Base-by-base conservation (phyloP, 2,113 vertebrate species). In the Australoheros scitulus region DNA sequence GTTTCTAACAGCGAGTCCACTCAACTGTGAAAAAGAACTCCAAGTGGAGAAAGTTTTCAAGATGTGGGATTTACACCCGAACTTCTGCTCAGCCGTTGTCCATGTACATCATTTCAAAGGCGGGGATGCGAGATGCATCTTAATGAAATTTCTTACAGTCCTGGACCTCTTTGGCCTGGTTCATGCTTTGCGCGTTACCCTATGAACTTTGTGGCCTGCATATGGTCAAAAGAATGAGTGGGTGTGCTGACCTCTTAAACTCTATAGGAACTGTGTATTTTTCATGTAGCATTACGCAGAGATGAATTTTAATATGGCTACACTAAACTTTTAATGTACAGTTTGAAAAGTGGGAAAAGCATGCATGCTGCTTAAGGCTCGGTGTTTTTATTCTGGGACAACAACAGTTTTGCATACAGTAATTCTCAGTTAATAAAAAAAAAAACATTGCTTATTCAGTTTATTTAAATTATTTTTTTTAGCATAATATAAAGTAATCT, bases 181-280 rank as follows among this genome's bases (percentile, higher is more conserved):
- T 80, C 56, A 24, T 64, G 65, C 70, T 77, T 79, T 72, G 77
- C 61, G 68, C 55, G 13, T 75, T 80, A 80, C 64, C n/a, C 56
- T 18, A 81, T 87, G 36, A 85, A 88, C 63, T 79, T 41, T 63
- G 61, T n/a, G 57, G 36, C 65, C 56, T 64, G 74, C 47, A 57
- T 84, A 36, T 24, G 84, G 85, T 74, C 83, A 79, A 85, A 63
- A 36, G 22, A 81, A 76, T 6, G 75, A 87, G 89, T 92, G 92
- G 86, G 87, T 56, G 84, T 81, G 41, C 61, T 90, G 87, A 92
- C 83, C 85, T 55, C 80, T 38, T 59, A 77, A 59, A 79, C 77
- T 76, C 60, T 87, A 87, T 81, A 89, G 83, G 61, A 82, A 78
- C 47, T 59, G 26, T 64, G 75, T 82, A 41, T 38, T 79, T 76